A percentile compares a stretch with the other conserved stretches of the same genome.
phyloP scores from a whole-genome alignment of 2,113 vertebrate genomes.

The Heloderma charlesbogerti region DNA sequence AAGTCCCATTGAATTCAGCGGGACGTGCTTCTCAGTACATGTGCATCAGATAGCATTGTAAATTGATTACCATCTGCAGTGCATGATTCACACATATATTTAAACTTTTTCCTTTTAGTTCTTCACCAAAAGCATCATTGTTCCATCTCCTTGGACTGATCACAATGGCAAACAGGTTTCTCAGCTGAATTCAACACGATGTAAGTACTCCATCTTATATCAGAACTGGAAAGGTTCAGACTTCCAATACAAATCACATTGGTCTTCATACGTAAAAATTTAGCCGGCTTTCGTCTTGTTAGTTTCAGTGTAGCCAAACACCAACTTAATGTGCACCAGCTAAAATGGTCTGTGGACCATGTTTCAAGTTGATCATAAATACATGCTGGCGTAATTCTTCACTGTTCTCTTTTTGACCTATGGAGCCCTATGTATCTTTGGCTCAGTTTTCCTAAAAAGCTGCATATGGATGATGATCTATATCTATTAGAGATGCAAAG shows the following conservation, averaged over 20 bases:
- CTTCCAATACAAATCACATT: neutral
- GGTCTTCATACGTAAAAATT: neutral
- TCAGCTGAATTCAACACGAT: constrained; percentile 78
- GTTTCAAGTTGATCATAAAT: neutral
- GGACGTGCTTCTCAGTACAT: too few relatives aligned
- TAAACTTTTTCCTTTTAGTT: constrained; percentile 80
- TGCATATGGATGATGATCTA: neutral
- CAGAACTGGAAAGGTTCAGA: neutral
- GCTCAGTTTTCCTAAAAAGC: neutral
- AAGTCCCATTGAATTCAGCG: too few relatives aligned
- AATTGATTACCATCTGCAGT: neutral
- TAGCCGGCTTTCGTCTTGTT: neutral
- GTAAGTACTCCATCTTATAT: constrained; percentile 74
- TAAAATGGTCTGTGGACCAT: neutral
- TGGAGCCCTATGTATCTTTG: neutral
- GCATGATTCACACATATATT: neutral
- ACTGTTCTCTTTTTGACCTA: neutral
- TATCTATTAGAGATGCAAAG: neutral
- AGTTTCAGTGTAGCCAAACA: neutral
- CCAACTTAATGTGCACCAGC: neutral
- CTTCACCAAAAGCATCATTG: constrained; percentile 93
- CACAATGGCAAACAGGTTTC: constrained; percentile 81
- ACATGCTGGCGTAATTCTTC: neutral
- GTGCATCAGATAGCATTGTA: too few relatives aligned
- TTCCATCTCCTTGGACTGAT: constrained; percentile 94